These are phyloP conservation scores for Toxostoma redivivum DNA, from an alignment of 2,113 vertebrate genomes.

Conservation along the genomic window DNA sequence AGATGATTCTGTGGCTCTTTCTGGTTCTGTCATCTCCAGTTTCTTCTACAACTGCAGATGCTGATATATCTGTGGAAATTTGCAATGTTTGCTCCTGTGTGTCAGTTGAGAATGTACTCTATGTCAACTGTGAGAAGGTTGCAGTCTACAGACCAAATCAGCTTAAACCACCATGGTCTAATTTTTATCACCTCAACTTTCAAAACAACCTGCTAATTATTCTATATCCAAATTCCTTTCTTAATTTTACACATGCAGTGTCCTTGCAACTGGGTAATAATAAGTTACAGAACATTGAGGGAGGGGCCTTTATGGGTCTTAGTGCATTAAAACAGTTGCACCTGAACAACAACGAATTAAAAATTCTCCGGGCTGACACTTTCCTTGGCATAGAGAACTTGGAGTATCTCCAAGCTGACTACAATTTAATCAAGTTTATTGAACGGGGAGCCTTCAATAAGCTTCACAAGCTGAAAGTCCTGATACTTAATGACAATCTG, in stretches of 20 bases:
- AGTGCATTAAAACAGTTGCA: slow-evolving; percentile 96
- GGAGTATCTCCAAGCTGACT: slow-evolving; percentile 99
- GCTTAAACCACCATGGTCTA: slow-evolving; percentile 90
- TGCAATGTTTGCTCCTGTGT: slow-evolving; percentile 96
- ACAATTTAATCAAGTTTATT: slow-evolving; percentile 98
- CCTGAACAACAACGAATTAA: slow-evolving; percentile 98
- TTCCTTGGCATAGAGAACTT: slow-evolving; percentile 98
- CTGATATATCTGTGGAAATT: slow-evolving; percentile 90
- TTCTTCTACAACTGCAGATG: slow-evolving; percentile 83
- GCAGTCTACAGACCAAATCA: slow-evolving; percentile 95
- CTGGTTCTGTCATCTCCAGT: slow-evolving; percentile 87
- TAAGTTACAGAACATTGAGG: slow-evolving; percentile 96
- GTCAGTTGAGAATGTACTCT: slow-evolving; percentile 96
- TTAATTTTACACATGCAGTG: slow-evolving; percentile 96
- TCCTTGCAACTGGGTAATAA: slow-evolving; percentile 98
- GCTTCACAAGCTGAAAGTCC: slow-evolving; percentile 95
- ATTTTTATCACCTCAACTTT: slow-evolving; percentile 96
- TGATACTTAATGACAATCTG: slow-evolving; percentile 98
- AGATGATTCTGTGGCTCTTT: slow-evolving; percentile 97
- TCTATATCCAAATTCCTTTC: slow-evolving; percentile 94
- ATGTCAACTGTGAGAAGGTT: slow-evolving; percentile 98
- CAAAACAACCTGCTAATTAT: slow-evolving; percentile 96
- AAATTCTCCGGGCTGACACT: slow-evolving; percentile 93
- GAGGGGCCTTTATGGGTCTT: slow-evolving; percentile 94
- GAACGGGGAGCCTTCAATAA: slow-evolving; percentile 99